Evolutionary conservation across 2,113 vertebrate species (phyloP).

Genomic region (Symphodus melops): DNA sequence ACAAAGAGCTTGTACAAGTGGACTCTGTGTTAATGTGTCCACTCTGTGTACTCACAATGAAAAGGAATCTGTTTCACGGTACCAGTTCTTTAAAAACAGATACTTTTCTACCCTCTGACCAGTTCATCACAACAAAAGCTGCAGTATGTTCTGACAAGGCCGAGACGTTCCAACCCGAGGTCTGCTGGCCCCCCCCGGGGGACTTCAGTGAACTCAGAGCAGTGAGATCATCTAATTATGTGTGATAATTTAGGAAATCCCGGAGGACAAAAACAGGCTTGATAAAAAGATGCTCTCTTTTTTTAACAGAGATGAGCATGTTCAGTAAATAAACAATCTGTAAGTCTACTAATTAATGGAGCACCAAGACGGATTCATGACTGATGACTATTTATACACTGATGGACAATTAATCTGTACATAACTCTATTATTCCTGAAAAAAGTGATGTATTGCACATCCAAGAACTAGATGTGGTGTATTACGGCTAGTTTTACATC

Average conservation of each 20-base stretch:
- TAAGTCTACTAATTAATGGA: neutral
- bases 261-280: conserved; percentile 33
- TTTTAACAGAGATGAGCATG: neutral
- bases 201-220: conserved; percentile 18
- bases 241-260: conserved; percentile 45
- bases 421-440: too few relatives aligned
- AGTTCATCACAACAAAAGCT: conserved; percentile 30
- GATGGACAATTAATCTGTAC: neutral
- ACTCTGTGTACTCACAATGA: conserved; percentile 9
- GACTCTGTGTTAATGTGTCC: neutral
- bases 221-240: conserved; percentile 54
- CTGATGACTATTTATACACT: neutral
- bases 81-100: neutral
- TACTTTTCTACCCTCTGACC: conserved; percentile 4
- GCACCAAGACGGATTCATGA: neutral
- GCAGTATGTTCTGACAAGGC: conserved; percentile 42
- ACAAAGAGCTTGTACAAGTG: conserved; percentile 12
- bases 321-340: neutral
- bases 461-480: too few relatives aligned
- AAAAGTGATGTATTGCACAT: too few relatives aligned
- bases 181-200: conserved; percentile 18
- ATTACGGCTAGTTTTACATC: too few relatives aligned
- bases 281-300: conserved; percentile 14
- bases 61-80: conserved; percentile 7
- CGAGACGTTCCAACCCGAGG: conserved; percentile 21